Conservation (phyloP, 2,113 vertebrate species). For the Protomyctophum bolini region DNA sequence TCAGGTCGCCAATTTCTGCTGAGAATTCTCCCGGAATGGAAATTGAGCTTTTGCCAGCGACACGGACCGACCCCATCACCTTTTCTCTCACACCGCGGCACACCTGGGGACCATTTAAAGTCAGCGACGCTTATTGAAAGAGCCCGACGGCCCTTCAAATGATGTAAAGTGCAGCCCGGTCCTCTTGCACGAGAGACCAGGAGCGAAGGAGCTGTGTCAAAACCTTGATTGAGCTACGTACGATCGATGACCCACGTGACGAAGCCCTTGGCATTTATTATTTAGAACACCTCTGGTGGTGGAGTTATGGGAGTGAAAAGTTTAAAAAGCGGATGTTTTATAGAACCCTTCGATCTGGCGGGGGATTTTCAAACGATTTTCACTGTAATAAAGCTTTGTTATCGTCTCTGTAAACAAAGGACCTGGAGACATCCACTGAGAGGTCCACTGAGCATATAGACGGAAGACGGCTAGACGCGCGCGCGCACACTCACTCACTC, state of each 20-base stretch:
- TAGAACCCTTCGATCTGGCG: slow-evolving; percentile 8
- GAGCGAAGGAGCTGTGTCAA: slow-evolving; percentile 10
- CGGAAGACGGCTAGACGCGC: background rate
- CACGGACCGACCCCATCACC: slow-evolving; percentile 43
- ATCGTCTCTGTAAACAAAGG: slow-evolving; percentile 34
- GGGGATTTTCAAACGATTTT: slow-evolving; percentile 20
- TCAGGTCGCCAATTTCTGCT: slow-evolving; percentile 47
- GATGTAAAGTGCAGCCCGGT: slow-evolving; percentile 38
- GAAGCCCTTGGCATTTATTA: slow-evolving; percentile 54
- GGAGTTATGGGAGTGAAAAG: slow-evolving; percentile 40
- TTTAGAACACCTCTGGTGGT: slow-evolving; percentile 36
- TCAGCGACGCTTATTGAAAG: slow-evolving; percentile 49
- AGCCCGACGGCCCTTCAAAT: slow-evolving; percentile 37
- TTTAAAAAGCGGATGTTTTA: slow-evolving; percentile 49
- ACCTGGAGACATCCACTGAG: slow-evolving; percentile 14
- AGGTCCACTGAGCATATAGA: background rate
- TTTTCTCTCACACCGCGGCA: slow-evolving; percentile 21
- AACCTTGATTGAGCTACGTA: slow-evolving; percentile 42
- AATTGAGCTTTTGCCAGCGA: slow-evolving; percentile 34
- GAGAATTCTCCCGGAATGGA: slow-evolving; percentile 57
- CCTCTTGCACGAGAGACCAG: slow-evolving; percentile 24
- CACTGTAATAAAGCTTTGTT: slow-evolving; percentile 27
- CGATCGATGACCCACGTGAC: slow-evolving; percentile 57
- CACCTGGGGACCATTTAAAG: slow-evolving; percentile 53
- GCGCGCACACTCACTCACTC: background rate